Evolutionary conservation across 1,140 invertebrate genomes (phyloP).

Genomic region (Pentalonia nigronervosa): DNA sequence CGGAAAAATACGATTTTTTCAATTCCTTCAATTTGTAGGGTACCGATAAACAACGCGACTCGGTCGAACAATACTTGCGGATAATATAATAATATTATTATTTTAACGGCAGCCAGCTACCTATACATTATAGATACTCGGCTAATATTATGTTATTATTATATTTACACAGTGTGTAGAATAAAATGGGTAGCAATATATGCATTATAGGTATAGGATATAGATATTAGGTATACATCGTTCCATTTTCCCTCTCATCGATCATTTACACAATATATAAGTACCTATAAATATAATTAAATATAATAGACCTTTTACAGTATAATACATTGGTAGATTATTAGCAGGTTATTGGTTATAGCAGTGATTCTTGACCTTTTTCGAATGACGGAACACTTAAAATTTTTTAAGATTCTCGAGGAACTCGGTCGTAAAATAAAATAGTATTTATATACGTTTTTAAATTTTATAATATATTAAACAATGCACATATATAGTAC

Average conservation of each 20-base stretch:
- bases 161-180: neutral
- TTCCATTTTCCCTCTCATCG: neutral
- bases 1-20: neutral
- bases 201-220: too few species aligned
- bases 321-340: neutral
- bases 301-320: neutral
- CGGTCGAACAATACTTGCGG: neutral
- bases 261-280: neutral
- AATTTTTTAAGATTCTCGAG: too few species aligned
- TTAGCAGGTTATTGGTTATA: too few species aligned
- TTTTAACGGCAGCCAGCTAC: neutral
- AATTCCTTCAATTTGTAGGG: neutral
- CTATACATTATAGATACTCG: neutral
- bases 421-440: too few species aligned
- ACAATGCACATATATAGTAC: too few species aligned
- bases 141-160: neutral
- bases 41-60: neutral
- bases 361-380: too few species aligned
- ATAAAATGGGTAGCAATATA: neutral
- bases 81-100: neutral
- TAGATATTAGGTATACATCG: too few species aligned
- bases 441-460: too few species aligned
- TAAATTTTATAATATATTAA: too few species aligned
- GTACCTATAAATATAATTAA: too few species aligned
- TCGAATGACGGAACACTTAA: too few species aligned